Evolutionary conservation across 2,797 vertebrate genomes (phyloP).

Genomic region (Anguilla obscura): DNA sequence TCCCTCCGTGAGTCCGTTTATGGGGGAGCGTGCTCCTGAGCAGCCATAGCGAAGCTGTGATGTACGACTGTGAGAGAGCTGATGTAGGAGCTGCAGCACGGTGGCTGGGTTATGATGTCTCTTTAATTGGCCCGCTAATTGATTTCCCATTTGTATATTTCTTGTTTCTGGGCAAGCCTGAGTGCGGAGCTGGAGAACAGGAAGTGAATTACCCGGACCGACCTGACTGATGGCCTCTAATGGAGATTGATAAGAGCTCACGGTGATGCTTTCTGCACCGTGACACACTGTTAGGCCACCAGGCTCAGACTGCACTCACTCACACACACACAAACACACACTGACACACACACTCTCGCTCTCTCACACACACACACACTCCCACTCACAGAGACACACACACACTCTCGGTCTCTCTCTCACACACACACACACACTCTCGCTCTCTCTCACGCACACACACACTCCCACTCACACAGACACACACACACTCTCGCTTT

Average conservation of each 20-base stretch:
- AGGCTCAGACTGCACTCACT: background rate
- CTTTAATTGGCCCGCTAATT: slow-evolving; percentile 58
- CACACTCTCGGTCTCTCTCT: no score
- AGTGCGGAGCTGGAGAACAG: slow-evolving; percentile 51
- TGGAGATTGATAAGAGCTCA: slow-evolving; percentile 32
- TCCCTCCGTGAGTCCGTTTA: background rate
- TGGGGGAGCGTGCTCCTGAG: background rate
- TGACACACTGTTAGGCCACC: slow-evolving; percentile 40
- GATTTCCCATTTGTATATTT: slow-evolving; percentile 52
- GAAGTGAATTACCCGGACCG: slow-evolving; percentile 60
- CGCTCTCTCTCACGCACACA: background rate
- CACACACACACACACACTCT: background rate
- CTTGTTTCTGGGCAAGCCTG: slow-evolving; percentile 36
- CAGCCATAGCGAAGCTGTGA: background rate
- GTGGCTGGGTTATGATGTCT: slow-evolving; percentile 32
- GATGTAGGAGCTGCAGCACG: slow-evolving; percentile 18
- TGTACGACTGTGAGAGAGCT: slow-evolving; percentile 15
- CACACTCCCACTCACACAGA: background rate
- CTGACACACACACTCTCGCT: background rate
- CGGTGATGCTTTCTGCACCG: slow-evolving; percentile 50
- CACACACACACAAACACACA: background rate
- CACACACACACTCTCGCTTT: no score
- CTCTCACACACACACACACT: background rate
- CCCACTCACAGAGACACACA: no score
- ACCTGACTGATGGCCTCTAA: slow-evolving; percentile 52